Percentiles rank a stretch among this genome's conserved stretches.
phyloP scores from a whole-genome alignment of 2,113 vertebrate species.

The Aramus guarauna region DNA sequence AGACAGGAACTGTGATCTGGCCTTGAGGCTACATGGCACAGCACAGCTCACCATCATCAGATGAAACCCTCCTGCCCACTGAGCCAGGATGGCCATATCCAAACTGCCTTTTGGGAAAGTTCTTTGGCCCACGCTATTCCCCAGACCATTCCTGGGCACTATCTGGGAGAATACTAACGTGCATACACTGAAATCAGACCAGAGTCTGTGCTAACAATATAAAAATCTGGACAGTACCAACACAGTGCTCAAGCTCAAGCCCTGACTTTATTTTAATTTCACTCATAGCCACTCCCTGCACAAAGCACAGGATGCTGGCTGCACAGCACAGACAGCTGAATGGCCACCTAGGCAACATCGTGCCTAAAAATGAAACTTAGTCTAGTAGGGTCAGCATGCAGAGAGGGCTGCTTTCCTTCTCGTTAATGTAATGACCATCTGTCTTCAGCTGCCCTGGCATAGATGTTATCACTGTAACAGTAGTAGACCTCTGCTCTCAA shows the following conservation, averaged over 20 bases:
- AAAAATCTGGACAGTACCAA: not conserved
- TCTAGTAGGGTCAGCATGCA: not conserved
- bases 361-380: not conserved
- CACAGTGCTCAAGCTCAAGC: not conserved
- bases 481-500: not conserved
- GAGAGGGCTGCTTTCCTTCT: not conserved
- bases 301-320: not conserved
- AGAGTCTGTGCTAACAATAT: not conserved
- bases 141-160: not conserved
- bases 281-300: not conserved
- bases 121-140: not conserved
- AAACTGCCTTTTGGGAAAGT: not conserved
- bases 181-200: not conserved
- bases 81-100: not conserved
- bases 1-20: not conserved
- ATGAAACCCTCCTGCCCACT: not conserved
- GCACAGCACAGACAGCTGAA: not conserved
- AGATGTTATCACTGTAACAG: not conserved
- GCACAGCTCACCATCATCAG: not conserved
- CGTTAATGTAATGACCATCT: not conserved
- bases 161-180: not conserved
- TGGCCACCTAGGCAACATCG: not conserved
- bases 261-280: not conserved
- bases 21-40: not conserved
- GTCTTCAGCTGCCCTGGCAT: not conserved